Evolutionary conservation across 2,888 invertebrate genomes (phyloP), one percentile per base, ranked within the genome.

Genomic region (Neoscelio sp.): DNA sequence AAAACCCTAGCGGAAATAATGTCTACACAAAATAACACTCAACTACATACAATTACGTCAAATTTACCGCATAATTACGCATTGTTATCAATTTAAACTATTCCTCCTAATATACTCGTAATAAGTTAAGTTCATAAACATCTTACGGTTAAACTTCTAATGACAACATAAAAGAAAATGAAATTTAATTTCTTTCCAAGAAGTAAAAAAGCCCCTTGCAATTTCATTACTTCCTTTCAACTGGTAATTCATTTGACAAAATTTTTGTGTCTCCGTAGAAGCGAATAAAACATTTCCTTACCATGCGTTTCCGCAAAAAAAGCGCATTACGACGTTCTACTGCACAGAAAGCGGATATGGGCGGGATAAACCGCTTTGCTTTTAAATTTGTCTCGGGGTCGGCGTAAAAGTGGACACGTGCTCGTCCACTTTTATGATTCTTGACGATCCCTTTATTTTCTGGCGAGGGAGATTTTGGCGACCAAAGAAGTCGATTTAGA

Each of bases 401-500:
- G 65, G 56, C 35, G 70, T 40, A 76, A 68, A 68, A 68, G 70
- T 74, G 70, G 85, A 82, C 86, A 88, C 87, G 87, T 87, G 87
- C 79, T 78, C 78, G 56, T 76, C 73, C 80, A 79, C 80, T 82
- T 80, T 73, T 75, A 76, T 75, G 71, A 67, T 78, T 52, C 60
- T 60, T 38, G 40, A 10, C 13, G 67, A 50, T 68, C 68, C 73
- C 70, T 76, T 54, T 42, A 62, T 30, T 64, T 28, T 15, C 17
- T 56, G 56, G 50, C n/a, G n/a, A 73, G 78, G 78, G 70, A 40
- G 56, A 71, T 30, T 35, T 8, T 42, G 65, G 12, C 56, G 64
- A 78, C 78, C 81, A 78, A 87, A 86, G 87, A 89, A 89, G 85
- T 86, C 84, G 87, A 89, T 89, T 88, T 87, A 87, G 85, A 84